phyloP scores from a whole-genome alignment of 1,140 invertebrate species.

The Rhizoglyphus robini region DNA sequence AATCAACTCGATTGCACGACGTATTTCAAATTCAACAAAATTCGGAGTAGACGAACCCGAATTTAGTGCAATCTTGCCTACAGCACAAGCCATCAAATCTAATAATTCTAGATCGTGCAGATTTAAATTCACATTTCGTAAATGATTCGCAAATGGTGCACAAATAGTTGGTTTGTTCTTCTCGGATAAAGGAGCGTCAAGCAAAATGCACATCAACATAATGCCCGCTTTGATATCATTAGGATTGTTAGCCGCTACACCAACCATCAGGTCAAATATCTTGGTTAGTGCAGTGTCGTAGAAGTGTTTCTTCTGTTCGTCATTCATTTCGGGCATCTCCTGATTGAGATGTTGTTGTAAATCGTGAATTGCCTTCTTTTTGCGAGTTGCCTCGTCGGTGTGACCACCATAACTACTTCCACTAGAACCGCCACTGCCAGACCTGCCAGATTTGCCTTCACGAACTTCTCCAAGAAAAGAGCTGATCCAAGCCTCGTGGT shows the following conservation, averaged over 20 bases:
- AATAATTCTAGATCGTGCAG: constrained; percentile 78
- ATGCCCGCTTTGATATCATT: constrained; percentile 13
- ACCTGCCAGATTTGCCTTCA: neutral
- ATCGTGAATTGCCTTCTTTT: neutral
- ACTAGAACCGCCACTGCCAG: neutral
- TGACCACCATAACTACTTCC: no score
- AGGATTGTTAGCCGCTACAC: neutral
- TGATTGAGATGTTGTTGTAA: constrained; percentile 17
- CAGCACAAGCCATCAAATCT: constrained; percentile 87
- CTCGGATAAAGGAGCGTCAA: neutral
- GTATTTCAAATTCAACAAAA: constrained; percentile 92
- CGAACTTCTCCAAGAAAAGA: neutral
- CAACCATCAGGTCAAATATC: constrained; percentile 15
- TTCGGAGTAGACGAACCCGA: constrained; percentile 84
- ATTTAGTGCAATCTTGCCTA: constrained; percentile 74
- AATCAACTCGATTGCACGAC: constrained; percentile 84
- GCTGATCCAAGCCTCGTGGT: constrained; percentile 1
- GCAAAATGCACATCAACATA: constrained; percentile 17
- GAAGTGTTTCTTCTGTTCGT: constrained; percentile 13
- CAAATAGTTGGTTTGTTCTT: neutral
- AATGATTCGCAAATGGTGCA: constrained; percentile 64
- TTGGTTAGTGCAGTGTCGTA: neutral
- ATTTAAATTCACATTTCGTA: constrained; percentile 54
- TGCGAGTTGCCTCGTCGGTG: neutral
- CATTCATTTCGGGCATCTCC: constrained; percentile 12